Percentiles rank a stretch among this genome's conserved stretches.
Evolutionary conservation across 2,797 vertebrate species (phyloP).

Genomic region (Manis pentadactyla): DNA sequence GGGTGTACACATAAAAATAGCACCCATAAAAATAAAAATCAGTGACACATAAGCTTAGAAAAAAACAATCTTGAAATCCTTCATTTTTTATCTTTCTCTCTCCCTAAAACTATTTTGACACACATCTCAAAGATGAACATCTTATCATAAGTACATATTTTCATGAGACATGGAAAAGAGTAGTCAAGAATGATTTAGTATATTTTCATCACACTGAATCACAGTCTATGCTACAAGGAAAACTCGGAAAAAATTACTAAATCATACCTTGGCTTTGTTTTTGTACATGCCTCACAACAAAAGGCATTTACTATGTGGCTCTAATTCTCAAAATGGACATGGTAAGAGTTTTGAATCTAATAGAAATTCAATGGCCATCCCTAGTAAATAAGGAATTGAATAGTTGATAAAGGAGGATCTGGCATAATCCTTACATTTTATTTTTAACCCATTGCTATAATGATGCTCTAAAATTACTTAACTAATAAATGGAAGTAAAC

Average conservation of each 20-base stretch:
- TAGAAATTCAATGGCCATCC: not conserved
- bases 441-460: not conserved
- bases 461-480: not conserved
- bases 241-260: slow-evolving; percentile 64
- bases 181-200: slow-evolving; percentile 69
- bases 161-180: slow-evolving; percentile 64
- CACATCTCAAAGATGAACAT: slow-evolving; percentile 61
- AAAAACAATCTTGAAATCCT: slow-evolving; percentile 65
- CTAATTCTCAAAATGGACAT: slow-evolving; percentile 12
- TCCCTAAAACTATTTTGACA: slow-evolving; percentile 70
- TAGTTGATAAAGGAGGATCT: not conserved
- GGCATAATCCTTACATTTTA: not conserved
- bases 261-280: slow-evolving; percentile 51
- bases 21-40: slow-evolving; percentile 64
- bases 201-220: not conserved
- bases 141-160: slow-evolving; percentile 65
- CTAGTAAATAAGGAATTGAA: not conserved
- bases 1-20: not conserved
- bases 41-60: slow-evolving; percentile 31
- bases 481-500: not conserved
- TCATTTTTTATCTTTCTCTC: slow-evolving; percentile 46
- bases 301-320: not conserved
- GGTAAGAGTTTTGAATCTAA: not conserved
- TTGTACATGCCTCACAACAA: not conserved
- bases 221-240: slow-evolving; percentile 52